These are phyloP conservation scores for Yponomeuta cagnagella DNA, from an alignment of 2,888 invertebrate genomes.

Conservation along the genomic window DNA sequence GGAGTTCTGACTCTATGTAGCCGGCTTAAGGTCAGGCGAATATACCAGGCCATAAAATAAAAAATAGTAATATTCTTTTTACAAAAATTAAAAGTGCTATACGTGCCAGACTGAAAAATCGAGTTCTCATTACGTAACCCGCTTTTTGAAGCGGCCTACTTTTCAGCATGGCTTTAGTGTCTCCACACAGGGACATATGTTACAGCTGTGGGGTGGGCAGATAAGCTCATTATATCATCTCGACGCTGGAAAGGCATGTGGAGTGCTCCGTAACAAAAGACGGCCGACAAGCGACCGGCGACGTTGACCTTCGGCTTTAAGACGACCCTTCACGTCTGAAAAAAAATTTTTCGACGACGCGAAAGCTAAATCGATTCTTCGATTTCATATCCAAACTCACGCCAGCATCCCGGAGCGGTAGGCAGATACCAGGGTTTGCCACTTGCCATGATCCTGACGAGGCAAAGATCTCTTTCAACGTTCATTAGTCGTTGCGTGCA, in stretches of 20 bases:
- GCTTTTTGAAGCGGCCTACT: neutral
- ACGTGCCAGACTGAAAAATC: neutral
- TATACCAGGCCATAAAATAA: too few relatives aligned
- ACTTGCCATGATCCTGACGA: too few relatives aligned
- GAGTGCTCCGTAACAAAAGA: conserved; percentile 27
- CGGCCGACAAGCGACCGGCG: conserved; percentile 24
- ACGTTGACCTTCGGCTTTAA: conserved; percentile 21
- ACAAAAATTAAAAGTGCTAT: neutral
- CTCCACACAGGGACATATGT: conserved; percentile 4
- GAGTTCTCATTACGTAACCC: neutral
- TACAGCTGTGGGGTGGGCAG: neutral
- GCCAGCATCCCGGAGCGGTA: too few relatives aligned
- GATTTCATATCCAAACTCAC: too few relatives aligned
- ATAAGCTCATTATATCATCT: conserved; percentile 12
- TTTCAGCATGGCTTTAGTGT: neutral
- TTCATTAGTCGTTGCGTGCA: too few relatives aligned
- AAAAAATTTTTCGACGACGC: neutral
- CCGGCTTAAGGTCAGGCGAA: too few relatives aligned
- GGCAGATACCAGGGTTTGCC: too few relatives aligned
- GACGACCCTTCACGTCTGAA: neutral
- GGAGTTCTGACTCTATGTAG: too few relatives aligned
- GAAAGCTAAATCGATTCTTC: too few relatives aligned
- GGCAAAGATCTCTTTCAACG: too few relatives aligned
- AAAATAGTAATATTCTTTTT: too few relatives aligned
- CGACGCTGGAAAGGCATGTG: conserved; percentile 1